phyloP scores from a whole-genome alignment of 2,888 invertebrate species.

The Brenthis ino region DNA sequence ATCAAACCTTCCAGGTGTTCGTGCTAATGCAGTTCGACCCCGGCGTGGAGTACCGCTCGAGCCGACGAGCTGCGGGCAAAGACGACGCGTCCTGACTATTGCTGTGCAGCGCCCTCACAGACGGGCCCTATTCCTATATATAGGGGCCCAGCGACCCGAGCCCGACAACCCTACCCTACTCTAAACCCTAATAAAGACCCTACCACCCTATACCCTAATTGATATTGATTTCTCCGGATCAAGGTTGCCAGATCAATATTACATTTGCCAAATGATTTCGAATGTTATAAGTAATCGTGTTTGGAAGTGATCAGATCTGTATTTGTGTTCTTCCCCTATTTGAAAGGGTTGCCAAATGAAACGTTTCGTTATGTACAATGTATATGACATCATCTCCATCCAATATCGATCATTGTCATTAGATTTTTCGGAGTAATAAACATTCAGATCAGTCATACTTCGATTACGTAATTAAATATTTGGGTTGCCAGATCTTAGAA shows the following conservation, averaged over 20 bases:
- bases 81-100: conserved; percentile 99
- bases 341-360: conserved; percentile 3
- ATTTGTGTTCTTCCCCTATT: too few relatives aligned
- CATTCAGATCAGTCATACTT: conserved; percentile 5
- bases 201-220: conserved; percentile 7
- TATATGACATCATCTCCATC: conserved; percentile 8
- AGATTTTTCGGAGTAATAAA: conserved; percentile 11
- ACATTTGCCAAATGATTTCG: neutral
- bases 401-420: conserved; percentile 14
- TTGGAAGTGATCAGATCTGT: too few relatives aligned
- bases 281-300: neutral
- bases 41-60: conserved; percentile 97
- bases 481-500: conserved; percentile 19
- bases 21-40: conserved; percentile 99
- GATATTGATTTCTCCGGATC: neutral
- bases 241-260: conserved; percentile 3
- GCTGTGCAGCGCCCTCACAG: conserved; percentile 99
- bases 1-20: conserved; percentile 88
- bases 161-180: conserved; percentile 37
- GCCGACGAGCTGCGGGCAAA: conserved; percentile 86
- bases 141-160: conserved; percentile 71
- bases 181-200: conserved; percentile 18
- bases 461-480: neutral
- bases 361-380: neutral
- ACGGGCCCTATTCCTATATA: conserved; percentile 97